phyloP scores from a whole-genome alignment of 2,888 invertebrate genomes.

The Seira sanloemensis region DNA sequence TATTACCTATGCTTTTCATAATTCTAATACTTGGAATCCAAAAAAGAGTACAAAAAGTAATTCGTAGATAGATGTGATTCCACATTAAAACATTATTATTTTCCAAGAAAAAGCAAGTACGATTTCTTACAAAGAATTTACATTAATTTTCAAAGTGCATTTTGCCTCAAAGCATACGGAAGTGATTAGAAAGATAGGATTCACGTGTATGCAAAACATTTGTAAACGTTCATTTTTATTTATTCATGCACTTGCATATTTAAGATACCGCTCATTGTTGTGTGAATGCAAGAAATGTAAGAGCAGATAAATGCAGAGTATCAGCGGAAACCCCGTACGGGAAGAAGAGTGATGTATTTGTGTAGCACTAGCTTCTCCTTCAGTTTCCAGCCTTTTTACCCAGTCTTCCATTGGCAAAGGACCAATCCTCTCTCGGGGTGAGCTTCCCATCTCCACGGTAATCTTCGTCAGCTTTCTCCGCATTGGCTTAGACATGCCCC shows the following conservation, averaged over 20 bases:
- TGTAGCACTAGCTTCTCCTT: background rate
- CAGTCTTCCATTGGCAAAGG: conserved; percentile 68
- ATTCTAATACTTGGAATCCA: too few species aligned
- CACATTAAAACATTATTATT: too few species aligned
- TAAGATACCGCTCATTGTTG: background rate
- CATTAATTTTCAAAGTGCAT: background rate
- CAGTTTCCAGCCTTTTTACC: conserved; percentile 69
- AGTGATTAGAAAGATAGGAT: background rate
- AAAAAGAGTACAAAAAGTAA: too few species aligned
- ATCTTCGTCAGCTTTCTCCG: conserved; percentile 66
- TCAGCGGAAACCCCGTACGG: background rate
- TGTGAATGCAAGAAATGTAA: conserved; percentile 18
- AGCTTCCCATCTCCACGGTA: conserved; percentile 67
- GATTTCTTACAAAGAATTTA: background rate
- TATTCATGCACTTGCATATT: background rate
- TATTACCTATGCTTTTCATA: too few species aligned
- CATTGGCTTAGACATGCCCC: conserved; percentile 68
- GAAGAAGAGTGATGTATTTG: background rate
- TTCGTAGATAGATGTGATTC: too few species aligned
- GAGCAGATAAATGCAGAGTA: conserved; percentile 50
- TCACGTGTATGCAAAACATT: background rate
- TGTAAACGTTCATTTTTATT: background rate
- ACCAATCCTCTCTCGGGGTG: conserved; percentile 68
- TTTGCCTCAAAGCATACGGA: background rate
- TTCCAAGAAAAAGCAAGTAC: background rate